Conservation (phyloP, 2,113 vertebrate genomes). For the Donacobius atricapilla region DNA sequence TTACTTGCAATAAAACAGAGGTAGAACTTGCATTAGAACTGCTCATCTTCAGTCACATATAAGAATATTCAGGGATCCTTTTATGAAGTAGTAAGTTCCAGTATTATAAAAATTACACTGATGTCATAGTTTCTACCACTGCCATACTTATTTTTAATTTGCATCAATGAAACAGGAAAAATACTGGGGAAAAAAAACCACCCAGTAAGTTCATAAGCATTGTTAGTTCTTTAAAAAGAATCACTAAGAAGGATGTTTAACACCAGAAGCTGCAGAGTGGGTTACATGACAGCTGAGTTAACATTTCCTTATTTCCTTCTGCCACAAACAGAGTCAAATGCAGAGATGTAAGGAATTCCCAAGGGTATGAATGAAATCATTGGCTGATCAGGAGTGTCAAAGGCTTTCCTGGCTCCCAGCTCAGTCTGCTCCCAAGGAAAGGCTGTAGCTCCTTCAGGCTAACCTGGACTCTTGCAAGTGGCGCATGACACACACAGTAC, state of each 20-base stretch:
- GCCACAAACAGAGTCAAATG: not conserved
- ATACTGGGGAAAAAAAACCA: not conserved
- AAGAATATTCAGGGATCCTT: not conserved
- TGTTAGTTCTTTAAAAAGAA: not conserved
- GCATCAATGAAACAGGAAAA: not conserved
- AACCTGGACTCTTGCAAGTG: not conserved
- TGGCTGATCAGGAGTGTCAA: not conserved
- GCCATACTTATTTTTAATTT: not conserved
- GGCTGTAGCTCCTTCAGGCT: not conserved
- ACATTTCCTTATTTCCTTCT: not conserved
- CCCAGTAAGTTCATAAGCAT: not conserved
- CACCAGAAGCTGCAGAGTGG: not conserved
- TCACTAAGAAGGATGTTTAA: not conserved
- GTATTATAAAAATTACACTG: not conserved
- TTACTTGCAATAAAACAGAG: not conserved
- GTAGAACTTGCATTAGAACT: not conserved
- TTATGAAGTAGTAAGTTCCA: not conserved
- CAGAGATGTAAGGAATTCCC: not conserved
- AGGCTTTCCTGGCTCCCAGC: not conserved
- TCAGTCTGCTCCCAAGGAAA: not conserved
- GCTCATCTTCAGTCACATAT: not conserved
- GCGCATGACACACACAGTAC: not conserved
- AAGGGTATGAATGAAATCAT: accelerated
- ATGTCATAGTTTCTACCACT: not conserved
- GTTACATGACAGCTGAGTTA: not conserved